Percentiles rank a stretch among this genome's conserved stretches.
Evolutionary conservation across 2,888 invertebrate species (phyloP).

Genomic region (Galerucella nymphaeae): DNA sequence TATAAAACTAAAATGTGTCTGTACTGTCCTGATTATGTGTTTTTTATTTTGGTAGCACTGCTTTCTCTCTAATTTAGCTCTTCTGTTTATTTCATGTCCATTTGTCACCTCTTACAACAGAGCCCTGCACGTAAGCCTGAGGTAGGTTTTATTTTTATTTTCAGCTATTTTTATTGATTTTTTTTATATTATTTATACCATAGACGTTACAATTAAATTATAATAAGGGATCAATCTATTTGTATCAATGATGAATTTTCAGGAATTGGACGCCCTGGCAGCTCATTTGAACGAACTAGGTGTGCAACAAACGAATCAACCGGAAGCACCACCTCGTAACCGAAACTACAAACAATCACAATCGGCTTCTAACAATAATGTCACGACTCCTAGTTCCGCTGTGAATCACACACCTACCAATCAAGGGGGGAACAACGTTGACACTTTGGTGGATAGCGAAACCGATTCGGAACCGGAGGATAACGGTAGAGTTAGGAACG

Average conservation of each 20-base stretch:
- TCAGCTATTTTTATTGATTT: conserved; percentile 22
- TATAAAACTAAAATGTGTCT: conserved; percentile 22
- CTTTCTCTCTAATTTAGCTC: conserved; percentile 66
- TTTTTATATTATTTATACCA: conserved; percentile 17
- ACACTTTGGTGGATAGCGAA: conserved; percentile 79
- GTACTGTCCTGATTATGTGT: conserved; percentile 31
- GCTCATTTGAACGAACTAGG: conserved; percentile 96
- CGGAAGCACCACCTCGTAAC: conserved; percentile 78
- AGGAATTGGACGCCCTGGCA: conserved; percentile 97
- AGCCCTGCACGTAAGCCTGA: conserved; percentile 90
- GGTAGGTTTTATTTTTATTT: conserved; percentile 72
- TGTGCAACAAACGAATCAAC: conserved; percentile 73
- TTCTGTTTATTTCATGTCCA: conserved; percentile 72
- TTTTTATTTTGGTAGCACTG: conserved; percentile 56
- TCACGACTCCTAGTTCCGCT: conserved; percentile 55
- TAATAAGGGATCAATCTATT: not conserved
- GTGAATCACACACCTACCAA: conserved; percentile 50
- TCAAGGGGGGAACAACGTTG: conserved; percentile 67
- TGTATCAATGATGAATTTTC: conserved; percentile 51
- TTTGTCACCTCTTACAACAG: conserved; percentile 69
- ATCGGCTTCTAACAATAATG: conserved; percentile 57
- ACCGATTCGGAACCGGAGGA: conserved; percentile 87
- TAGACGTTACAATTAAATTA: too few species aligned
- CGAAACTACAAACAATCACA: conserved; percentile 62
- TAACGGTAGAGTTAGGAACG: conserved; percentile 82